phyloP scores from a whole-genome alignment of 2,888 invertebrate species.

The Athalia circularis region DNA sequence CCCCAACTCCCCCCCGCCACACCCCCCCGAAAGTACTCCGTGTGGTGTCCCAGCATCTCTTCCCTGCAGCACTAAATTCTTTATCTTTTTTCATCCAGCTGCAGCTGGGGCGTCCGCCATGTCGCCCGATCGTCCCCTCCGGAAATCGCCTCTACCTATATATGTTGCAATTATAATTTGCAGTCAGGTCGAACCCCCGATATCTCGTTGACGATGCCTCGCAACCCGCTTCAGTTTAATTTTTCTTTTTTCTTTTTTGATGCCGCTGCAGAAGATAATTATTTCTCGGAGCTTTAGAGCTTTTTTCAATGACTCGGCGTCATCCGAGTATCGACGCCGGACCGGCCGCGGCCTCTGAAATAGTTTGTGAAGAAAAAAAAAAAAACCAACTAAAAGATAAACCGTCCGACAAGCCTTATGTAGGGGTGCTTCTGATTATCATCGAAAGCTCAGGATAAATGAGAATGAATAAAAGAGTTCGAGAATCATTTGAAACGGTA shows the following conservation, averaged over 20 bases:
- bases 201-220: not conserved
- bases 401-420: too few relatives aligned
- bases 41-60: conserved; percentile 44
- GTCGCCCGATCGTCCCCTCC: not conserved
- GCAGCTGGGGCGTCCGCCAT: not conserved
- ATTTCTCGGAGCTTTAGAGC: conserved; percentile 53
- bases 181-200: conserved; percentile 12
- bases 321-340: conserved; percentile 9
- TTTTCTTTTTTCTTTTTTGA: conserved; percentile 60
- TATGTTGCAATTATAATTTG: conserved; percentile 35
- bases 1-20: not conserved
- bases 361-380: conserved; percentile 23
- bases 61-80: not conserved
- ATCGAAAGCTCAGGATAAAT: too few relatives aligned
- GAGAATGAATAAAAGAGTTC: too few relatives aligned
- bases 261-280: conserved; percentile 65
- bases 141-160: not conserved
- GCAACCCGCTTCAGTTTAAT: too few relatives aligned
- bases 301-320: conserved; percentile 13
- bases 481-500: too few relatives aligned
- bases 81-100: not conserved
- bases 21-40: conserved; percentile 19
- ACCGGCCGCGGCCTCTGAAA: not conserved
- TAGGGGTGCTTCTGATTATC: too few relatives aligned
- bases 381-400: conserved; percentile 1